A percentile compares a stretch with the other conserved stretches of the same genome.
Evolutionary conservation across 2,113 vertebrate species (phyloP).

Genomic region (Protobothrops mucrosquamatus): DNA sequence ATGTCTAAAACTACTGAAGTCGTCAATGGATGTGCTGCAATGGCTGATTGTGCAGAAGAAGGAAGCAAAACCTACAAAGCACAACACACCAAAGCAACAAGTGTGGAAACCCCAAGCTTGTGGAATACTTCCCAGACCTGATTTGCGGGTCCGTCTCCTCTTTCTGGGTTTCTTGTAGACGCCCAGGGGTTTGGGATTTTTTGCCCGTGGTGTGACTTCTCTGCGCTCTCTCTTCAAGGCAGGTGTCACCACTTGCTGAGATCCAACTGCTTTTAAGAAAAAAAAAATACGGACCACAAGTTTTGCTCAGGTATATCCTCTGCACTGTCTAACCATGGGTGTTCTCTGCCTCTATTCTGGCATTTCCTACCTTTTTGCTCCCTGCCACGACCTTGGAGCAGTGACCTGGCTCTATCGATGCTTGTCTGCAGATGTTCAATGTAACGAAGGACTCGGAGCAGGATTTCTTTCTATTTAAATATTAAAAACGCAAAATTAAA

Average conservation of each 20-base stretch:
- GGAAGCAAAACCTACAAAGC: background rate
- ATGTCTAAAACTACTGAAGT: background rate
- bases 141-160: conserved; percentile 8
- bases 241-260: background rate
- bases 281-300: background rate
- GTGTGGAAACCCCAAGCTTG: background rate
- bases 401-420: conserved; percentile 40
- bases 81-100: background rate
- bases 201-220: conserved; percentile 22
- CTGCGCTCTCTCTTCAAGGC: background rate
- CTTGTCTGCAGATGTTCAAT: conserved; percentile 57
- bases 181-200: background rate
- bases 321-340: background rate
- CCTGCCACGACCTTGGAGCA: conserved; percentile 21
- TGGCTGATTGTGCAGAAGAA: background rate
- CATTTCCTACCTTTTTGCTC: background rate
- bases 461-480: conserved; percentile 58
- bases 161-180: conserved; percentile 46
- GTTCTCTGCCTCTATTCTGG: background rate
- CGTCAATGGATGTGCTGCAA: background rate
- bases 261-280: conserved; percentile 11
- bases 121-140: conserved; percentile 28
- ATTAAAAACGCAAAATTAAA: conserved; percentile 12
- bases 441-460: conserved; percentile 53
- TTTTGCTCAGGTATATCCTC: background rate